phyloP scores from a whole-genome alignment of 1,140 invertebrate species.

The Drosophila elegans region DNA sequence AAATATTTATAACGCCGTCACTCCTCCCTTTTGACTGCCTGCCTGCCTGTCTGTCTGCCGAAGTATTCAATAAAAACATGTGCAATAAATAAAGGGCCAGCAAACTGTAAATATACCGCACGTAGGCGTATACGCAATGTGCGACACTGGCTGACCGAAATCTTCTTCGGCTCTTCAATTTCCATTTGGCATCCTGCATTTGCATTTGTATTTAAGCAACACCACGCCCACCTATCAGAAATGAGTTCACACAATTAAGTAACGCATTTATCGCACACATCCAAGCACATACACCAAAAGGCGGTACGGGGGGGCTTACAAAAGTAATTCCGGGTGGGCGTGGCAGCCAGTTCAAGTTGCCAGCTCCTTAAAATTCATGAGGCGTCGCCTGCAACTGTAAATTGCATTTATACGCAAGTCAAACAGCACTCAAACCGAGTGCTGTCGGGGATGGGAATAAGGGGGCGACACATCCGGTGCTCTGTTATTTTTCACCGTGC shows the following conservation, averaged over 20 bases:
- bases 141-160: conserved; percentile 3
- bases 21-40: conserved; percentile 20
- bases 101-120: conserved; percentile 42
- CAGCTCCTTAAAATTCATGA: conserved; percentile 79
- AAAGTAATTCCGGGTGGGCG: conserved; percentile 61
- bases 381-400: conserved; percentile 77
- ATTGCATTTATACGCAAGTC: conserved; percentile 80
- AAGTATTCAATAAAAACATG: conserved; percentile 83
- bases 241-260: conserved; percentile 68
- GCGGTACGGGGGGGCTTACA: background rate
- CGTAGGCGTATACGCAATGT: conserved; percentile 56
- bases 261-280: conserved; percentile 72
- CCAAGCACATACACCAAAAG: background rate
- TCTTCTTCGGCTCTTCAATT: conserved; percentile 28
- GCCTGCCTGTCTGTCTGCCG: conserved; percentile 24
- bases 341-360: conserved; percentile 25
- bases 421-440: conserved; percentile 67
- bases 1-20: conserved; percentile 74
- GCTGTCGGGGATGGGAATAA: background rate
- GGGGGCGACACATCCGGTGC: conserved; percentile 29
- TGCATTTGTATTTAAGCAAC: conserved; percentile 2
- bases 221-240: conserved; percentile 38
- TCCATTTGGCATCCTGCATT: conserved; percentile 20
- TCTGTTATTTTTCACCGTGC: conserved; percentile 60
- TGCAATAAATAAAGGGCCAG: conserved; percentile 75